phyloP scores from a whole-genome alignment of 2,797 vertebrate genomes.

The Chrysocyon brachyurus region DNA sequence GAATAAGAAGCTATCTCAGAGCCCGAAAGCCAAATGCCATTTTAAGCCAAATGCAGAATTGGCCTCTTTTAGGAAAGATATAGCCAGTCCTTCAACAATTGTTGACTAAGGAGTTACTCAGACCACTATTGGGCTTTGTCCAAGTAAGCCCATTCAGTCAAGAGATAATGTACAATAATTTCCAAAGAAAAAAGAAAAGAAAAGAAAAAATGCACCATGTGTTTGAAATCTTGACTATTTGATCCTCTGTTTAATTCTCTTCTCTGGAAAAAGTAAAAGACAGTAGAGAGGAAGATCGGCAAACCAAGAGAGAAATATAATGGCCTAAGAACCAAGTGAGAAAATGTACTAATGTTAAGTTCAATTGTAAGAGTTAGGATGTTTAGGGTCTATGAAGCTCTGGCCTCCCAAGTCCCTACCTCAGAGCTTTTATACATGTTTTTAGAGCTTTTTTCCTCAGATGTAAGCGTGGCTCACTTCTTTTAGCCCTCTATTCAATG shows the following conservation, averaged over 20 bases:
- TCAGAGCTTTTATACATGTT: neutral
- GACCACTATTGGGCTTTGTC: neutral
- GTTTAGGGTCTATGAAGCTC: neutral
- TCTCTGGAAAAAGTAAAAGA: slow-evolving; percentile 1
- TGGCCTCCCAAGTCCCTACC: neutral
- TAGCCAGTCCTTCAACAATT: slow-evolving; percentile 35
- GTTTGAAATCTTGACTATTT: neutral
- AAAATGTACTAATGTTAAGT: neutral
- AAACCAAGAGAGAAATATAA: neutral
- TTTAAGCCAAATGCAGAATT: slow-evolving; percentile 50
- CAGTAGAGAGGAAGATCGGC: neutral
- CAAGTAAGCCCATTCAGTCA: neutral
- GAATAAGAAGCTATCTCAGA: neutral
- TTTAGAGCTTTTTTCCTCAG: neutral
- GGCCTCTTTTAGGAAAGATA: slow-evolving; percentile 40
- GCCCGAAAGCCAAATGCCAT: neutral
- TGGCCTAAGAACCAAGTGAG: neutral
- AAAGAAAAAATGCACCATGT: neutral
- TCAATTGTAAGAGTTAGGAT: neutral
- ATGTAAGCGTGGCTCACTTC: neutral
- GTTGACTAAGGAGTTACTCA: slow-evolving; percentile 31
- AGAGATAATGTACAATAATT: neutral
- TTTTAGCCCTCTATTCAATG: neutral
- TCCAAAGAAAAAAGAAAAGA: neutral
- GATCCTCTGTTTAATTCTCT: neutral